Percentiles rank a stretch among this genome's conserved stretches.
phyloP scores from a whole-genome alignment of 2,113 vertebrate genomes.

The Rhinichthys klamathensis region DNA sequence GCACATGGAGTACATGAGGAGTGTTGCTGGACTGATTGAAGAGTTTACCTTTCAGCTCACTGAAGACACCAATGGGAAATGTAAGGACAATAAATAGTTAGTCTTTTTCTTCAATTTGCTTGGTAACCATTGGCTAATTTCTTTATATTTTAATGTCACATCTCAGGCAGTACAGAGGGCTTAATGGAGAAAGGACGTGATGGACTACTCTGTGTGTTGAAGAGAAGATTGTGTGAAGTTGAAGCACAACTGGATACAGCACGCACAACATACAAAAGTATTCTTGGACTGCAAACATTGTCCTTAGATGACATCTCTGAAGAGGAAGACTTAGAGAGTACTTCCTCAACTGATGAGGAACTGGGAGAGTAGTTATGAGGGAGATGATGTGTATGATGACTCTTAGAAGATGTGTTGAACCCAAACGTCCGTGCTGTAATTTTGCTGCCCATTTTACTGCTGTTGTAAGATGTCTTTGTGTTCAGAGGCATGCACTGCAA shows the following conservation, averaged over 20 bases:
- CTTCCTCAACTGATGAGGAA: too few species aligned
- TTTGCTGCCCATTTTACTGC: background rate
- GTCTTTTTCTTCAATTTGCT: background rate
- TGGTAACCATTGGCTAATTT: background rate
- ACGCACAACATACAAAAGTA: too few species aligned
- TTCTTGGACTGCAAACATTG: too few species aligned
- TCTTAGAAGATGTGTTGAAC: background rate
- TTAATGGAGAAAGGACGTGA: background rate
- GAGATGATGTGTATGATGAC: background rate
- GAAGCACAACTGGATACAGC: too few species aligned
- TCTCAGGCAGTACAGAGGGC: background rate
- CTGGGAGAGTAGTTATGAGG: background rate
- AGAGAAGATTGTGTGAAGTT: background rate
- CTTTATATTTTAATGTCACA: background rate
- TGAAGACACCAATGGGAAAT: background rate
- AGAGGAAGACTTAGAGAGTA: too few species aligned
- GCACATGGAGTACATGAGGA: conserved; percentile 13
- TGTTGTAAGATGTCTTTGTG: too few species aligned
- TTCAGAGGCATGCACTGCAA: background rate
- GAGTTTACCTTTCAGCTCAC: conserved; percentile 9
- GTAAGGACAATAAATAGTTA: background rate
- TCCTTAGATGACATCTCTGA: too few species aligned
- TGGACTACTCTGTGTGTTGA: background rate
- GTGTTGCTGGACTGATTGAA: conserved; percentile 19
- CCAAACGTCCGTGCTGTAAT: background rate